A percentile compares a stretch with the other conserved stretches of the same genome.
Conservation (phyloP, 1,140 invertebrate genomes). For the Littorina saxatilis region DNA sequence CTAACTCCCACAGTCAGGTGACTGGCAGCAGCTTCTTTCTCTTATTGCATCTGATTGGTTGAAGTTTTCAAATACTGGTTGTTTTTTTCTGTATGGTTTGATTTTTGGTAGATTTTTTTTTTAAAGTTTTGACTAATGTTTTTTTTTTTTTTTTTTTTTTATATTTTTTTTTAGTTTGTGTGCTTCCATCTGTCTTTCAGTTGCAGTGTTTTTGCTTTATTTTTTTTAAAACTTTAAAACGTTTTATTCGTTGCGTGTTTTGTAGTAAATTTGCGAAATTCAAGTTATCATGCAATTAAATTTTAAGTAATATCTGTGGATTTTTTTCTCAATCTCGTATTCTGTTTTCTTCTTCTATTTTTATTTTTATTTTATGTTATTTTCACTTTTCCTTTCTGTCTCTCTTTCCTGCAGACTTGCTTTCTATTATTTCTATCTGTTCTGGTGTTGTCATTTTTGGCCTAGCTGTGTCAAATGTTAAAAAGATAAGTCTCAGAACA, state of each 20-base stretch:
- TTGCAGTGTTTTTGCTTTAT: too few relatives aligned
- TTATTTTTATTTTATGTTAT: not conserved
- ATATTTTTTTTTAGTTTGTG: not conserved
- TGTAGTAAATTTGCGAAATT: too few relatives aligned
- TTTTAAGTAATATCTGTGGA: too few relatives aligned
- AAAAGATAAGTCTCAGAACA: too few relatives aligned
- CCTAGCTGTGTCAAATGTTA: too few relatives aligned
- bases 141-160: not conserved
- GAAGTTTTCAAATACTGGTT: constrained; percentile 4
- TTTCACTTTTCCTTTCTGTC: not conserved
- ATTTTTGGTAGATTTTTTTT: not conserved
- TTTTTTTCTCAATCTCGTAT: not conserved
- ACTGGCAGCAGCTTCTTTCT: constrained; percentile 41
- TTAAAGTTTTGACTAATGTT: not conserved
- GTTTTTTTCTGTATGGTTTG: not conserved
- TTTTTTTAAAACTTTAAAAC: too few relatives aligned
- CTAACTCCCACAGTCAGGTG: constrained; percentile 49
- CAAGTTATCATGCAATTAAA: too few relatives aligned
- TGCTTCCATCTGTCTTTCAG: too few relatives aligned
- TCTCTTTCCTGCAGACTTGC: not conserved
- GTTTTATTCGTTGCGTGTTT: too few relatives aligned
- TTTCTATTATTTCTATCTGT: not conserved
- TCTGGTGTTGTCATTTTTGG: too few relatives aligned
- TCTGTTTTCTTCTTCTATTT: not conserved
- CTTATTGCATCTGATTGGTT: constrained; percentile 34